Base-by-base conservation (phyloP, 2,888 invertebrate genomes). In the Aplocera efformata region DNA sequence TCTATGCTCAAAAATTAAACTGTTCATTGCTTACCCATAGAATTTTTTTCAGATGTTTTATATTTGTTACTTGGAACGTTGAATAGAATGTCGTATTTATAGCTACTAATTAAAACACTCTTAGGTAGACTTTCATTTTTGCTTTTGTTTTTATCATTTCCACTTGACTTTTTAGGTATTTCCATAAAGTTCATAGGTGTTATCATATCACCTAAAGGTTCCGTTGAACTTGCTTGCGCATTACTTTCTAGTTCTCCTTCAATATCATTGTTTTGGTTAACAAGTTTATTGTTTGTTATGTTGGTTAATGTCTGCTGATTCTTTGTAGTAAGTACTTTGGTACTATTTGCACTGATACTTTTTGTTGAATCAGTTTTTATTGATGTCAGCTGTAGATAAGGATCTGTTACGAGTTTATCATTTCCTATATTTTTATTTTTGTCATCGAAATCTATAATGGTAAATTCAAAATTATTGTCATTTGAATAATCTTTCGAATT, bases 51-150 rank as follows among this genome's bases (percentile, higher is more conserved):
- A 10, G n/a, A 8, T 1, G n/a, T 20, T 13, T 17, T 10, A n/a
- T 13, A 29, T 7, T 43, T 53, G 1, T 28, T 17, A 4, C 13
- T 17, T 2, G 56, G 53, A 10, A 50, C 37, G 23, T 63, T 53
- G 29, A 58, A 59, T 1, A 67, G 44, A n/a, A 59, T 37, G 24
- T 70, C 67, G 17, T 65, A 70, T 31, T 63, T 66, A 7, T 60
- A 64, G 24, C 58, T 63, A 3, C 53, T 61, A 3, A 68, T 63
- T 20, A 52, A 56, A 0, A 70, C 49, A 20, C 60, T 56, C 8
- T 66, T 60, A 0, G 67, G 63, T 1, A 32, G 13, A 20, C 39
- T 24, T 0, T 24, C 17, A 0, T 32, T 7, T 1, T 32, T 22
- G 7, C 21, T 7, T 23, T 32, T 27, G 3, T 6, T 7, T 10